Conservation (phyloP, 1,140 invertebrate genomes). For the Drosophila truncata region DNA sequence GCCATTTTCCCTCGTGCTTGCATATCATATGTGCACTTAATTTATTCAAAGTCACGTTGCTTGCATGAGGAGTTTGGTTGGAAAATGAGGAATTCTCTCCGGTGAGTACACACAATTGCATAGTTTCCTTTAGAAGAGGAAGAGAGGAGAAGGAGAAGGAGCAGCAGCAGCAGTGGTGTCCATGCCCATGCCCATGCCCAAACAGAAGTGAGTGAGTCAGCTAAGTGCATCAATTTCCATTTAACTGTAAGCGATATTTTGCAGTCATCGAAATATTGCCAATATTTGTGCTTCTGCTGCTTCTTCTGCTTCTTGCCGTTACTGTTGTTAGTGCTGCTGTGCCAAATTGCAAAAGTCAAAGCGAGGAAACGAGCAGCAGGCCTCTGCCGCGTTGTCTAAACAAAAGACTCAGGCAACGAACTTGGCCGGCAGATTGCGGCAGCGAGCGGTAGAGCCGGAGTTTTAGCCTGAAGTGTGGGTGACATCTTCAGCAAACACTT, state of each 20-base stretch:
- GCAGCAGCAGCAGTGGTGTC: slow-evolving; percentile 8
- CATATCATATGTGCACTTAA: slow-evolving; percentile 76
- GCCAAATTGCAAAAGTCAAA: slow-evolving; percentile 83
- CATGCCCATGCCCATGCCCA: slow-evolving; percentile 38
- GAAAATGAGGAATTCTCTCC: slow-evolving; percentile 52
- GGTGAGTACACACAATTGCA: slow-evolving; percentile 40
- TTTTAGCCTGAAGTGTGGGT: slow-evolving; percentile 74
- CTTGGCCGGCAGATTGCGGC: slow-evolving; percentile 45
- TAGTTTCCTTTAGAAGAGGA: slow-evolving; percentile 39
- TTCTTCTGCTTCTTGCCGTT: slow-evolving; percentile 46
- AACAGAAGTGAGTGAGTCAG: slow-evolving; percentile 82
- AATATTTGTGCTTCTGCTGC: slow-evolving; percentile 56
- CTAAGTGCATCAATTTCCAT: slow-evolving; percentile 84
- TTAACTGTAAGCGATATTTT: slow-evolving; percentile 84
- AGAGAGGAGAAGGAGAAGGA: slow-evolving; percentile 14
- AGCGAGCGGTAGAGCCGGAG: slow-evolving; percentile 13
- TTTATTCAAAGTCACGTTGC: slow-evolving; percentile 81
- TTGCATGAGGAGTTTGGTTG: slow-evolving; percentile 40
- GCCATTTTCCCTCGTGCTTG: slow-evolving; percentile 27
- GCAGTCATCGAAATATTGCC: slow-evolving; percentile 69
- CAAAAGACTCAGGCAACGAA: slow-evolving; percentile 81
- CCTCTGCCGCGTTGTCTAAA: slow-evolving; percentile 71
- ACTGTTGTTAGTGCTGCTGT: slow-evolving; percentile 65
- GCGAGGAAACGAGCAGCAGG: slow-evolving; percentile 41
- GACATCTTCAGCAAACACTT: slow-evolving; percentile 83